These are phyloP conservation scores for Spisula solida DNA, from an alignment of 2,888 invertebrate species.

Conservation along the genomic window DNA sequence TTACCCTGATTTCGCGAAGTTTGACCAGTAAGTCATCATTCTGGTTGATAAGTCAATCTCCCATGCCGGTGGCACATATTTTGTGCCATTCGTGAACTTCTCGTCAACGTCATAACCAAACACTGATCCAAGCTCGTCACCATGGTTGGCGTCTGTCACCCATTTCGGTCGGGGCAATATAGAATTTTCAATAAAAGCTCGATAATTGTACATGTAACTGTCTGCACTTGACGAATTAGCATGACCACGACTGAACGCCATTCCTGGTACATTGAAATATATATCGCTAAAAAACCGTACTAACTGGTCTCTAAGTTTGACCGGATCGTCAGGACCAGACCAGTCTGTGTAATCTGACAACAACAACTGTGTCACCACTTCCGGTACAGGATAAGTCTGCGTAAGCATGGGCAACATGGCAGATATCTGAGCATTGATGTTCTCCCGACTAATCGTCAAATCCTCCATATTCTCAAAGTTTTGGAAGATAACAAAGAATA, in stretches of 20 bases:
- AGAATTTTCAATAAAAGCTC: conserved; percentile 53
- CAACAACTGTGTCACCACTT: conserved; percentile 22
- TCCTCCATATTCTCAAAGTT: background rate
- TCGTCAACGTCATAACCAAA: conserved; percentile 19
- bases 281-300: conserved; percentile 97
- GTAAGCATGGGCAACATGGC: background rate
- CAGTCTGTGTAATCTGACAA: conserved; percentile 52
- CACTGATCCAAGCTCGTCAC: conserved; percentile 64
- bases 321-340: conserved; percentile 88
- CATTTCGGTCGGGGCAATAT: conserved; percentile 70
- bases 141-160: conserved; percentile 83
- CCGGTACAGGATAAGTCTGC: background rate
- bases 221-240: conserved; percentile 89
- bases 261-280: conserved; percentile 92
- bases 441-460: conserved; percentile 4
- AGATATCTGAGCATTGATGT: conserved; percentile 13
- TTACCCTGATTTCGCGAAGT: conserved; percentile 38
- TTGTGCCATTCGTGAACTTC: background rate
- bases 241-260: conserved; percentile 92
- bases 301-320: conserved; percentile 89
- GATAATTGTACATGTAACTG: conserved; percentile 76
- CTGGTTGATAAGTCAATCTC: conserved; percentile 21
- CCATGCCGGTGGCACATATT: conserved; percentile 25
- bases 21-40: conserved; percentile 38
- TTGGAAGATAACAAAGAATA: conserved; percentile 2